These are phyloP conservation scores for Lepus europaeus DNA, from an alignment of 2,113 vertebrate genomes.

Conservation along the genomic window DNA sequence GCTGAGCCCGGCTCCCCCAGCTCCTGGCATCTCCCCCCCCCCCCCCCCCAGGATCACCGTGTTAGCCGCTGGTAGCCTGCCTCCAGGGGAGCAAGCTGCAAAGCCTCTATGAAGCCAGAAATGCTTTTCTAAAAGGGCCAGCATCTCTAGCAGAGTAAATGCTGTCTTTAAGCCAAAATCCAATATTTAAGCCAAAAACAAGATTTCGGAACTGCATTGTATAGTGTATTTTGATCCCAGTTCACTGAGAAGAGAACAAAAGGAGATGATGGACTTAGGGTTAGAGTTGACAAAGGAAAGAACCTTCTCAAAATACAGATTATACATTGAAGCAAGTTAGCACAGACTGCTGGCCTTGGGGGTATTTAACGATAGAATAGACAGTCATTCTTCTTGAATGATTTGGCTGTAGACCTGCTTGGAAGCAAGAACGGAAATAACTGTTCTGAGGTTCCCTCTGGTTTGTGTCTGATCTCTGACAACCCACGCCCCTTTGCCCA, in stretches of 20 bases:
- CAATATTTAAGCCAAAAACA: conserved; percentile 39
- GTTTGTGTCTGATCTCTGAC: conserved; percentile 14
- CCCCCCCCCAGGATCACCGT: background rate
- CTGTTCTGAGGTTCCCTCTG: background rate
- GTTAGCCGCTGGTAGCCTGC: background rate
- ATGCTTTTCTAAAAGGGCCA: conserved; percentile 30
- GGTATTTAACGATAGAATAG: conserved; percentile 63
- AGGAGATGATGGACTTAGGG: conserved; percentile 31
- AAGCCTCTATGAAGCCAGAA: background rate
- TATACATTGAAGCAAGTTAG: conserved; percentile 43
- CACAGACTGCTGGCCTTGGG: conserved; percentile 30
- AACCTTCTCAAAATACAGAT: conserved; percentile 62
- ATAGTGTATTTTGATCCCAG: conserved; percentile 1
- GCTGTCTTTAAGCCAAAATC: conserved; percentile 46
- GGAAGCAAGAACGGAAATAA: conserved; percentile 44
- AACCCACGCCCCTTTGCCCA: background rate
- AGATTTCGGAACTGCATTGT: conserved; percentile 56
- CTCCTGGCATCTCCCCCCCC: background rate
- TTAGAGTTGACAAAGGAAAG: conserved; percentile 69
- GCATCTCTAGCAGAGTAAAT: conserved; percentile 57
- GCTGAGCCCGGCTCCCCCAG: background rate
- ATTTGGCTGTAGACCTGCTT: conserved; percentile 18
- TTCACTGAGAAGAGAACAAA: conserved; percentile 45
- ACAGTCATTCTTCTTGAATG: conserved; percentile 51
- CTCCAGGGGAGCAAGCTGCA: conserved; percentile 18